Evolutionary conservation across 2,888 invertebrate genomes (phyloP).

Genomic region (Dorcus hopei): DNA sequence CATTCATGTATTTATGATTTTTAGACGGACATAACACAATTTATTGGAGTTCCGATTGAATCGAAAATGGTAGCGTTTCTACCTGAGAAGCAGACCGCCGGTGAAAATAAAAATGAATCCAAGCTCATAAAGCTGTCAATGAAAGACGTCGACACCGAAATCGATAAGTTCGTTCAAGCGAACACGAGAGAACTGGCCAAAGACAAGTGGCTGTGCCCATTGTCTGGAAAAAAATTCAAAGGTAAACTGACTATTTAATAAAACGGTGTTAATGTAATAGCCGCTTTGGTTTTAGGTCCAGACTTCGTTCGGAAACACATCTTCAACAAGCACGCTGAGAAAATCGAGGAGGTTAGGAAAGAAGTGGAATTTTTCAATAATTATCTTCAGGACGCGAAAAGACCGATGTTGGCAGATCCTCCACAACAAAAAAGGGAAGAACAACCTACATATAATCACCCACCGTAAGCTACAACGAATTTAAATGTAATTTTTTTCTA

Average conservation of each 20-base stretch:
- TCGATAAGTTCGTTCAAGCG: conserved; percentile 92
- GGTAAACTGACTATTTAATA: conserved; percentile 37
- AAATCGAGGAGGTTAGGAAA: conserved; percentile 94
- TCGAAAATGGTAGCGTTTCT: conserved; percentile 88
- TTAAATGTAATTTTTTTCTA: conserved; percentile 9
- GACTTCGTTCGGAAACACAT: conserved; percentile 99
- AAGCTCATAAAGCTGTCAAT: conserved; percentile 44
- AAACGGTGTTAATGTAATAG: neutral
- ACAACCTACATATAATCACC: conserved; percentile 47
- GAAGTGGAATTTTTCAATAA: conserved; percentile 98
- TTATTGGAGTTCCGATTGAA: conserved; percentile 79
- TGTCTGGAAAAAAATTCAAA: conserved; percentile 99
- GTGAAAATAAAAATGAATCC: conserved; percentile 58
- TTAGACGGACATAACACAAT: conserved; percentile 66
- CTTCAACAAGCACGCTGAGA: conserved; percentile 94
- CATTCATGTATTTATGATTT: conserved; percentile 25
- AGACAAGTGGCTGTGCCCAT: conserved; percentile 98
- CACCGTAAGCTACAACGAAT: conserved; percentile 39
- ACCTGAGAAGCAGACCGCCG: conserved; percentile 71
- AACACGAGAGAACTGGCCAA: conserved; percentile 96
- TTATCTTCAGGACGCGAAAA: conserved; percentile 88
- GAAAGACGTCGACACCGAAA: conserved; percentile 63
- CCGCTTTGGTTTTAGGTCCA: conserved; percentile 59
- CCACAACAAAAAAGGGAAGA: conserved; percentile 52
- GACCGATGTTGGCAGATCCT: conserved; percentile 91